Conservation (phyloP, 2,888 invertebrate species). For the Plagodis dolabraria region DNA sequence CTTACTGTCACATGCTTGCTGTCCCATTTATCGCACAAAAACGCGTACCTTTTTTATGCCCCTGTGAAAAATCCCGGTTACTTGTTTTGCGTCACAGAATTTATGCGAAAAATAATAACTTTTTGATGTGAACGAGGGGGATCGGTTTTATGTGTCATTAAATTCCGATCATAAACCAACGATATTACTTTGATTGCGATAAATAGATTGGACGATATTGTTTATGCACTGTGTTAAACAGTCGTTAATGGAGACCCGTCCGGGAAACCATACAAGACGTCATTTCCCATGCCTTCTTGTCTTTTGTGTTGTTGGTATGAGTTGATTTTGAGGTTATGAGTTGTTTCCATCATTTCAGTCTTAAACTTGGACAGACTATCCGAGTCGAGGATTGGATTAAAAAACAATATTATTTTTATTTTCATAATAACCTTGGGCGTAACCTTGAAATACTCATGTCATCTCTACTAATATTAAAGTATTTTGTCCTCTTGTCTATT, state of each 20-base stretch:
- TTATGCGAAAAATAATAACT: conserved; percentile 74
- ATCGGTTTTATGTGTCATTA: conserved; percentile 60
- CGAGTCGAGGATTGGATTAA: too few relatives aligned
- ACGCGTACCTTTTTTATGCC: conserved; percentile 50
- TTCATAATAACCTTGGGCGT: too few relatives aligned
- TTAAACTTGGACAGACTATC: too few relatives aligned
- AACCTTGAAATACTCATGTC: too few relatives aligned
- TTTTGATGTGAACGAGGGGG: conserved; percentile 62
- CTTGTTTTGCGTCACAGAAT: conserved; percentile 70
- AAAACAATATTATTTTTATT: too few relatives aligned
- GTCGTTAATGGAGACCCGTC: conserved; percentile 1
- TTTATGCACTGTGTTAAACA: conserved; percentile 24
- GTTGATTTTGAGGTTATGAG: too few relatives aligned
- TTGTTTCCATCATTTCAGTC: too few relatives aligned
- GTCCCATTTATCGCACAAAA: conserved; percentile 41
- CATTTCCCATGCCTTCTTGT: too few relatives aligned
- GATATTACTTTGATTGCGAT: conserved; percentile 45
- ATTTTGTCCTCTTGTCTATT: too few relatives aligned
- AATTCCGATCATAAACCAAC: conserved; percentile 52
- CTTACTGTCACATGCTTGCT: conserved; percentile 9
- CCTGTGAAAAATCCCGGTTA: conserved; percentile 57
- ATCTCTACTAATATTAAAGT: too few relatives aligned
- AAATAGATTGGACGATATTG: conserved; percentile 42
- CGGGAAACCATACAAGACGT: conserved; percentile 5
- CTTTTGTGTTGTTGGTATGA: too few relatives aligned